These are phyloP conservation scores for Auanema sp. DNA, from an alignment of 2,888 invertebrate genomes.

Conservation along the genomic window DNA sequence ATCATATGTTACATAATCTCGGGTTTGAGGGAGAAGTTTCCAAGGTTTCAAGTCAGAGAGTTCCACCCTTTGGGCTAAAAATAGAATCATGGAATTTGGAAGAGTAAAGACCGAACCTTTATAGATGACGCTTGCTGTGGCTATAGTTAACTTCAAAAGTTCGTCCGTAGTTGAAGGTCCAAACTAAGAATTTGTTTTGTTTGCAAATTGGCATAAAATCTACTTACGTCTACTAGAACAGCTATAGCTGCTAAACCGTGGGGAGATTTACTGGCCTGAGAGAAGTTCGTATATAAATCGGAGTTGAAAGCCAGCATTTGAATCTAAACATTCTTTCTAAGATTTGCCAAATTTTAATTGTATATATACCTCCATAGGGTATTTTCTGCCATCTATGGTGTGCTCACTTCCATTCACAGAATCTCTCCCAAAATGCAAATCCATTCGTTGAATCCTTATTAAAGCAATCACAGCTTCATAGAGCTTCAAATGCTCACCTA, in stretches of 20 bases:
- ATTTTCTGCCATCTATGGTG: slow-evolving; percentile 88
- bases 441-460: slow-evolving; percentile 47
- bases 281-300: slow-evolving; percentile 91
- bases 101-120: slow-evolving; percentile 21
- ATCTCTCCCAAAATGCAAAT: slow-evolving; percentile 81
- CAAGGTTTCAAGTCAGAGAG: slow-evolving; percentile 49
- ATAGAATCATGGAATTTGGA: neutral
- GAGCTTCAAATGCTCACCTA: slow-evolving; percentile 19
- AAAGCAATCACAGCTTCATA: neutral
- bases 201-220: slow-evolving; percentile 5
- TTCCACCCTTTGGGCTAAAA: slow-evolving; percentile 38
- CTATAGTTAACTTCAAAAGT: slow-evolving; percentile 46
- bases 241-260: slow-evolving; percentile 93
- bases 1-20: slow-evolving; percentile 49
- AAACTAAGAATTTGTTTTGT: slow-evolving; percentile 30
- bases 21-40: slow-evolving; percentile 46
- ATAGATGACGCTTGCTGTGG: slow-evolving; percentile 35
- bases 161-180: slow-evolving; percentile 47
- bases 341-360: neutral
- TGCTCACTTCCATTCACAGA: slow-evolving; percentile 90
- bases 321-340: slow-evolving; percentile 74
- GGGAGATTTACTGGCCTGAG: slow-evolving; percentile 87
- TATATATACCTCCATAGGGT: slow-evolving; percentile 88
- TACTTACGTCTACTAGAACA: slow-evolving; percentile 82
- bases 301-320: slow-evolving; percentile 98